Percentiles rank a stretch among this genome's conserved stretches.
These are phyloP conservation scores for Cinara cedri DNA, from an alignment of 2,888 invertebrate genomes.

Conservation along the genomic window DNA sequence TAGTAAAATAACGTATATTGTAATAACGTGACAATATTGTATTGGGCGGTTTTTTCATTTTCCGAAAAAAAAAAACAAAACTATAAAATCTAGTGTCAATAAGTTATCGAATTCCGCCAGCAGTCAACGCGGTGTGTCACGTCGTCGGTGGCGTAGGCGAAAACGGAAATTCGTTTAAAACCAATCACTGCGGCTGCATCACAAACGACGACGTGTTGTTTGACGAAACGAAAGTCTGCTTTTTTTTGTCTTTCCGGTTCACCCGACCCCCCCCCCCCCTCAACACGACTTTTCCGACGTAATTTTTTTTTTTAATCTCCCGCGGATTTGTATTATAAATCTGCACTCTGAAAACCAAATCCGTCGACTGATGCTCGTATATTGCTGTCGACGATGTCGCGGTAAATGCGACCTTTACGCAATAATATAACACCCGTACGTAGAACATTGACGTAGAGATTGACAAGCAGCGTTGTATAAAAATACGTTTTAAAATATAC, in stretches of 20 bases:
- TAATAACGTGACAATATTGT: background rate
- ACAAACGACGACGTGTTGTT: slow-evolving; percentile 35
- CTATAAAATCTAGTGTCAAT: too few species aligned
- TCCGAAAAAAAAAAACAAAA: background rate
- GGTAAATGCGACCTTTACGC: too few species aligned
- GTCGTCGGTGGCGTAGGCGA: background rate
- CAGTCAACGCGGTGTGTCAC: background rate
- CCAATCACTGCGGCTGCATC: background rate
- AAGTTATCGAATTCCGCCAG: slow-evolving; percentile 38
- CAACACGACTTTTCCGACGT: background rate
- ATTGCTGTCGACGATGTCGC: too few species aligned
- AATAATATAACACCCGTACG: too few species aligned
- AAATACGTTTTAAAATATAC: too few species aligned
- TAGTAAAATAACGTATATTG: background rate
- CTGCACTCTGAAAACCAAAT: background rate
- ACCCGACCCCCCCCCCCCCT: background rate
- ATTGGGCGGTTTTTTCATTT: background rate
- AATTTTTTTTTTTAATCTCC: slow-evolving; percentile 25
- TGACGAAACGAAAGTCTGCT: slow-evolving; percentile 30
- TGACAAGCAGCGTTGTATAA: too few species aligned
- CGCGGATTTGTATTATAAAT: background rate
- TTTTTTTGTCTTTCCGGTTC: background rate
- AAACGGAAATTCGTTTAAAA: slow-evolving; percentile 44
- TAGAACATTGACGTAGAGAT: too few species aligned
- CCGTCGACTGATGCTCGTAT: too few species aligned